Evolutionary conservation across 2,888 invertebrate species (phyloP), one percentile per base, ranked within the genome.

Genomic region (Teleiodes luculella): DNA sequence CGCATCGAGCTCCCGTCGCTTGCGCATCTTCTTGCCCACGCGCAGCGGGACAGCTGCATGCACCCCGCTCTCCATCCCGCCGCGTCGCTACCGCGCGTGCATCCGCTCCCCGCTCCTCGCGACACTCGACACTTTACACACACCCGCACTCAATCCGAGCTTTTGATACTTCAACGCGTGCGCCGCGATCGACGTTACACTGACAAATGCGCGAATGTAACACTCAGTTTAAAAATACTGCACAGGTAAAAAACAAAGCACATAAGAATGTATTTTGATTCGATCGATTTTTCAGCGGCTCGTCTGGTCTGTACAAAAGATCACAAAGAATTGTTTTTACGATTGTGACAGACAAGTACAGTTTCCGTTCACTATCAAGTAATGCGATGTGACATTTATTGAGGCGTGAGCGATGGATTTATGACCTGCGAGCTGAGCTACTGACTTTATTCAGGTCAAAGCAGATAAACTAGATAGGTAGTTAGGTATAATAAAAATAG

Each of bases 21-120:
- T 95, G 72, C 93, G 90, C 94, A 95, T 94, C 84, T 94, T 94
- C 82, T 95, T 95, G 63, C 90, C 77, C 86, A 94, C 83, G 86
- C 94, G 75, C 83, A 93, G 79, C 92, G 93, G 81, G 86, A 92
- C 84, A 74, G 92, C 76, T 89, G 92, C 81, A 87, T 92, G 90
- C 91, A 92, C 88, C 58, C 83, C 86, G 67, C 83, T 87, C 82
- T 88, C 88, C 88, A 89, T 89, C 52, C 67, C 67, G 67, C 65
- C 57, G 57, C 53, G 65, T 65, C 72, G 80, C 83, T 86, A 86
- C 81, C 86, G 84, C 67, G 66, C 64, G 77, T 76, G 68, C 87
- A 86, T 86, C 67, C 82, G 85, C 76, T 58, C 77, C 62, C 58
- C 63, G 57, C 61, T 33, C 50, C 20, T 20, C 39, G 39, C 39